These are phyloP conservation scores for Lota lota DNA, from an alignment of 2,113 vertebrate genomes.

Conservation along the genomic window DNA sequence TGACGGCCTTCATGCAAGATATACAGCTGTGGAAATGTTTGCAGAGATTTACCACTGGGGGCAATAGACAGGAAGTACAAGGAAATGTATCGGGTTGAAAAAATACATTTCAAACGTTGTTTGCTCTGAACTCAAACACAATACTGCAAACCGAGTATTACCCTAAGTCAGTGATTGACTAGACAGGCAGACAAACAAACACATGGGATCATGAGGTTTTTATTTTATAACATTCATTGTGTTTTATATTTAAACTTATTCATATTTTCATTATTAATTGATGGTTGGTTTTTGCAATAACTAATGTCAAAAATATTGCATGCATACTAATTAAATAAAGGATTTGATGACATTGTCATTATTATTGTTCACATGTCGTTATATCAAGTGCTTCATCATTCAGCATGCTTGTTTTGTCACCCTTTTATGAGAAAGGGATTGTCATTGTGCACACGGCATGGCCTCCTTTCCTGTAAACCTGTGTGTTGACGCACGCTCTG, in stretches of 20 bases:
- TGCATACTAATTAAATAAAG: too few species aligned
- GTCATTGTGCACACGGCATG: too few species aligned
- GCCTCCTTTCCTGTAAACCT: constrained; percentile 1
- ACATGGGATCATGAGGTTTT: constrained; percentile 72
- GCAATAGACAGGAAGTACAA: constrained; percentile 45
- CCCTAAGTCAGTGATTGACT: constrained; percentile 68
- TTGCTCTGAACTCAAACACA: constrained; percentile 76
- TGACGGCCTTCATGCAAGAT: constrained; percentile 14
- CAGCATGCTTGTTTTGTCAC: not conserved
- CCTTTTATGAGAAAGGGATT: too few species aligned
- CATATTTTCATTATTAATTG: too few species aligned
- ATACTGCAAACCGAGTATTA: constrained; percentile 30
- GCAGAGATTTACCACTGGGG: constrained; percentile 49
- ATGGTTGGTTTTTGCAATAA: too few species aligned
- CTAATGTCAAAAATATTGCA: too few species aligned
- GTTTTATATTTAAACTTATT: too few species aligned
- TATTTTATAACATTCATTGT: too few species aligned
- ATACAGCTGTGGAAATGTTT: constrained; percentile 69
- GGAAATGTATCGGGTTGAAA: constrained; percentile 75
- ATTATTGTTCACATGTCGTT: too few species aligned
- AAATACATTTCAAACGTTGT: constrained; percentile 67
- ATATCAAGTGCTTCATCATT: not conserved
- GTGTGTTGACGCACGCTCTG: not conserved
- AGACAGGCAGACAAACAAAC: constrained; percentile 70
- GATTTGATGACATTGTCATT: too few species aligned